Conservation (phyloP, 2,113 vertebrate genomes). For the Eleginops maclovinus region DNA sequence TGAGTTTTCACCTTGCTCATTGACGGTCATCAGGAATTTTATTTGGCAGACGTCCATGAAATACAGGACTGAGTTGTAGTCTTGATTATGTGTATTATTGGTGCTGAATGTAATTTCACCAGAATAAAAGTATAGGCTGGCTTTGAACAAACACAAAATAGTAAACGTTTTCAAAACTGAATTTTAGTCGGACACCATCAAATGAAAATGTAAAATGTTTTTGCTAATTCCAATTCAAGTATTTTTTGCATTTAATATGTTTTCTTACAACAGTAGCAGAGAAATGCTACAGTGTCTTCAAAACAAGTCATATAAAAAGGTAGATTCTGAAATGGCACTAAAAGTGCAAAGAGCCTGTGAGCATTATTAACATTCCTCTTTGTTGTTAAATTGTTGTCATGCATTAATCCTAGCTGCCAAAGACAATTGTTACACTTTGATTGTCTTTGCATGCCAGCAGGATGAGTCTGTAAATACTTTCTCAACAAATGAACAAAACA, state of each 20-base stretch:
- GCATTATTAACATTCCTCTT: not conserved
- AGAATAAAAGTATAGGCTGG: not conserved
- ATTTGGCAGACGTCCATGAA: not conserved
- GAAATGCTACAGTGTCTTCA: not conserved
- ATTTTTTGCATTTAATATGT: not conserved
- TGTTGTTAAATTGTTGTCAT: constrained; percentile 18
- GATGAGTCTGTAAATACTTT: constrained; percentile 6
- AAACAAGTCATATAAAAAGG: not conserved
- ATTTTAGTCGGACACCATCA: not conserved
- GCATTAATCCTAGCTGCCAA: constrained; percentile 11
- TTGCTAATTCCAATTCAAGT: not conserved
- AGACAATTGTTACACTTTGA: constrained; percentile 10
- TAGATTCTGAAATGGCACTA: not conserved
- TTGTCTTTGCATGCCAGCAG: constrained; percentile 6
- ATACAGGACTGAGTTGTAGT: not conserved
- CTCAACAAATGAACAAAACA: constrained; percentile 21
- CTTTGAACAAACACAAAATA: not conserved
- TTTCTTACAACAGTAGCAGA: not conserved
- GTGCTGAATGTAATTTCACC: constrained; percentile 31
- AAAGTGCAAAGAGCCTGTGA: not conserved
- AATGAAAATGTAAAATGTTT: not conserved
- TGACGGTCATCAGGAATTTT: not conserved
- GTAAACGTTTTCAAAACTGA: not conserved
- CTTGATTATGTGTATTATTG: constrained; percentile 29
- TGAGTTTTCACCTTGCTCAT: not conserved